Base-by-base conservation (phyloP, 2,797 vertebrate genomes). In the Sphaeramia orbicularis region DNA sequence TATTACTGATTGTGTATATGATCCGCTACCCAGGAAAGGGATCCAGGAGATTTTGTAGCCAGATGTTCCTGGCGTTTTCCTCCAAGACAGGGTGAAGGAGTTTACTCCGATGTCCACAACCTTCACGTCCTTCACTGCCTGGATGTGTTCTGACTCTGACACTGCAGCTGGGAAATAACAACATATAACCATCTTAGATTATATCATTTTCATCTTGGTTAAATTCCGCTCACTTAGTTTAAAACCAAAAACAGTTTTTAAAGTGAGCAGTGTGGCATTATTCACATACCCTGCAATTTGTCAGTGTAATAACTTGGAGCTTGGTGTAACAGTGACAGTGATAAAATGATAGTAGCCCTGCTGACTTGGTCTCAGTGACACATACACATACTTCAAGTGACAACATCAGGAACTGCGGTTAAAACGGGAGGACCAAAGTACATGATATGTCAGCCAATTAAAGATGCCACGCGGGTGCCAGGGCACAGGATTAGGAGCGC, bases 41-140 rank as follows among this genome's bases (percentile, higher is more conserved):
- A 79, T 85, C 96, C 96, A 97, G 78, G 94, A 92, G 74, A 97
- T 92, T 88, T 86, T 95, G 69, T 96, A 96, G 4, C 93, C 92
- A 48, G 93, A 92, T 11, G 92, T 87, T 6, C 92, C 79, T 7
- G 92, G 65, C 9, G 91, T 89, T 83, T 83, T 94, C 81, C 53
- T 95, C 96, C 96, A 97, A 52, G 93, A 88, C 41, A 96, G 65
- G 35, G 89, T 91, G 73, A 97, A 90, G 41, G 73, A 94, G 69
- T 87, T 94, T 0, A 92, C 66, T 0, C 91, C 92, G 0, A 92
- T 83, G 64, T 96, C 92, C 0, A 92, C 81, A 59, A 96, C 91
- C 63, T 93, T 94, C 75, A 96, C 81, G 9, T 94, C 95, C 47
- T 61, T 94, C 50, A 96, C 61, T 10, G 91, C 54, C 18, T 85